These are phyloP conservation scores for Cybosia mesomella DNA, from an alignment of 2,888 invertebrate genomes.

Conservation along the genomic window DNA sequence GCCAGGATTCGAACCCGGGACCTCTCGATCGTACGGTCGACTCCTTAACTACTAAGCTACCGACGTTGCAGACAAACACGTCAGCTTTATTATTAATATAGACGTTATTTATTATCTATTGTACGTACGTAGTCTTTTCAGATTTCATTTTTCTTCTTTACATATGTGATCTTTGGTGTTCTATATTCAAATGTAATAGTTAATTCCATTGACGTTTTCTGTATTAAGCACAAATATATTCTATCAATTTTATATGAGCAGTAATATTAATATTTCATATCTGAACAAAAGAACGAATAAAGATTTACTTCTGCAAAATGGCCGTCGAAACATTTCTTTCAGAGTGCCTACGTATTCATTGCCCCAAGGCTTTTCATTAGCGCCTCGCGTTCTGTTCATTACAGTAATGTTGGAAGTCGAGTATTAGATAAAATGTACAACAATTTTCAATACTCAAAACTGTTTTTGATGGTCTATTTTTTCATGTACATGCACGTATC, in stretches of 20 bases:
- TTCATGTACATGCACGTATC: neutral
- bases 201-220: neutral
- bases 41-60: too few relatives aligned
- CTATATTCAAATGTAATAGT: neutral
- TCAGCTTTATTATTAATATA: too few relatives aligned
- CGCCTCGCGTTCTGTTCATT: conserved; percentile 27
- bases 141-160: neutral
- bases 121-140: neutral
- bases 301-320: conserved; percentile 7
- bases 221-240: neutral
- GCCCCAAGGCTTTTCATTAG: conserved; percentile 20
- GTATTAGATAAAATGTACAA: conserved; percentile 3
- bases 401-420: conserved; percentile 21
- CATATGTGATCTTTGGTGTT: neutral
- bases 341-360: conserved; percentile 12
- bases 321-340: conserved; percentile 12
- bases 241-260: neutral
- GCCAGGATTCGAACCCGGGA: too few relatives aligned
- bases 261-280: neutral
- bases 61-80: too few relatives aligned
- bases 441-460: neutral
- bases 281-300: conserved; percentile 3
- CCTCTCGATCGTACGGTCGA: too few relatives aligned
- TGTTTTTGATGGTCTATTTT: neutral
- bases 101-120: neutral